Conservation (phyloP, 2,888 invertebrate species). For the Coelopa pilipes region DNA sequence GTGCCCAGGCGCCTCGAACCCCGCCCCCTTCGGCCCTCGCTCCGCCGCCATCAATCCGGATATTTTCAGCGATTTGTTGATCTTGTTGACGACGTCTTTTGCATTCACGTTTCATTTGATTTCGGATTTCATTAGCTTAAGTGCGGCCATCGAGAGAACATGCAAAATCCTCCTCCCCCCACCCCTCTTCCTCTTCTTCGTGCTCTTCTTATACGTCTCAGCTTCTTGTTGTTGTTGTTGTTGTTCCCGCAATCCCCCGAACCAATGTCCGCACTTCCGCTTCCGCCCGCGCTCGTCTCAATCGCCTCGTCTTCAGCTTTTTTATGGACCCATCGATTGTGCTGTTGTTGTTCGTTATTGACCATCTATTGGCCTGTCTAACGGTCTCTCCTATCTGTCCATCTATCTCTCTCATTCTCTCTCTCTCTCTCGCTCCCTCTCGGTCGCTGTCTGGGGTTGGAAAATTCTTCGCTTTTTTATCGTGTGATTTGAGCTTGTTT, state of each 20-base stretch:
- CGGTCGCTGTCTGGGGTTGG: background rate
- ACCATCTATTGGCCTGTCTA: conserved; percentile 21
- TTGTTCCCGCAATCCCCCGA: background rate
- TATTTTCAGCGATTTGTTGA: conserved; percentile 10
- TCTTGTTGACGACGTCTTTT: conserved; percentile 40
- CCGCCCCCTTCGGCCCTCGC: background rate
- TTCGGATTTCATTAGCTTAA: conserved; percentile 64
- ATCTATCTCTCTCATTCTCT: conserved; percentile 22
- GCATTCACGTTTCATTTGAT: conserved; percentile 63
- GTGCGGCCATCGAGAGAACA: conserved; percentile 46
- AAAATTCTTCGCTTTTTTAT: conserved; percentile 20
- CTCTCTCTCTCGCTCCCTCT: background rate
- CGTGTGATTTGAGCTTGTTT: conserved; percentile 58
- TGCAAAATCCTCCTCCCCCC: conserved; percentile 26
- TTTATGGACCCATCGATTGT: conserved; percentile 23
- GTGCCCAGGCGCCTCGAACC: no score
- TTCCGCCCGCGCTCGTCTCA: background rate
- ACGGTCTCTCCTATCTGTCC: background rate
- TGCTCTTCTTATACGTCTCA: background rate
- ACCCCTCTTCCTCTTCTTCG: background rate
- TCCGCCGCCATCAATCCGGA: background rate
- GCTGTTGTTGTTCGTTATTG: conserved; percentile 29
- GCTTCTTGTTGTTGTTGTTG: background rate
- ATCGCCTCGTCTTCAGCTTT: no score
- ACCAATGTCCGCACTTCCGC: no score